Evolutionary conservation across 2,113 vertebrate genomes (phyloP).

Genomic region (Hassar affinis): DNA sequence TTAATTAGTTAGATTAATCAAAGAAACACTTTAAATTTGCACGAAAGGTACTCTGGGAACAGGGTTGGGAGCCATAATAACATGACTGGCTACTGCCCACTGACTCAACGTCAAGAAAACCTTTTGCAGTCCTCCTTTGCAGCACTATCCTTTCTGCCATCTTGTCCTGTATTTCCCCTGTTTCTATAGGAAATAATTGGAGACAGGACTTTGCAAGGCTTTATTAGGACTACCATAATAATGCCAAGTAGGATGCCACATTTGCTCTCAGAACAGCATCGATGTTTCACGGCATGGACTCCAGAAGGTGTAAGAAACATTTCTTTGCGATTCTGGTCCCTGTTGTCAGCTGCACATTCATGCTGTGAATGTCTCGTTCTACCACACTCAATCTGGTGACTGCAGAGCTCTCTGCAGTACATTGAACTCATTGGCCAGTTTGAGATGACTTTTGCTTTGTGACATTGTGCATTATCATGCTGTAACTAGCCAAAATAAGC

Average conservation of each 20-base stretch:
- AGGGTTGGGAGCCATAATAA: neutral
- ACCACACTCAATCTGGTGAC: neutral
- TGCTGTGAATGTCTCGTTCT: neutral
- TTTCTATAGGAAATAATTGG: neutral
- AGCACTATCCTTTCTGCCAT: neutral
- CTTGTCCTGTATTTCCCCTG: neutral
- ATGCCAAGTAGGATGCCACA: neutral
- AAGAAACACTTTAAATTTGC: neutral
- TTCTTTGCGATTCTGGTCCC: neutral
- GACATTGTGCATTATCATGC: neutral
- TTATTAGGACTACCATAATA: neutral
- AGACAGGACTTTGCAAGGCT: neutral
- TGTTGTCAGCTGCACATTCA: neutral
- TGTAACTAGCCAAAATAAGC: neutral
- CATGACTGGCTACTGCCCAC: no score
- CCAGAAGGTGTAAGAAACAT: neutral
- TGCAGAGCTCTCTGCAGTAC: neutral
- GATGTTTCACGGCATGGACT: neutral
- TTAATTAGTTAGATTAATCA: no score
- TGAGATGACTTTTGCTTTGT: neutral
- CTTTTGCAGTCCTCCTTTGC: neutral
- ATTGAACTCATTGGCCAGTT: neutral
- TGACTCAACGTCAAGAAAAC: neutral
- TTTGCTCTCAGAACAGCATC: neutral
- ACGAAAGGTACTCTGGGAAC: no score